phyloP scores from a whole-genome alignment of 2,888 invertebrate genomes.

The Philopedon plagiatum region DNA sequence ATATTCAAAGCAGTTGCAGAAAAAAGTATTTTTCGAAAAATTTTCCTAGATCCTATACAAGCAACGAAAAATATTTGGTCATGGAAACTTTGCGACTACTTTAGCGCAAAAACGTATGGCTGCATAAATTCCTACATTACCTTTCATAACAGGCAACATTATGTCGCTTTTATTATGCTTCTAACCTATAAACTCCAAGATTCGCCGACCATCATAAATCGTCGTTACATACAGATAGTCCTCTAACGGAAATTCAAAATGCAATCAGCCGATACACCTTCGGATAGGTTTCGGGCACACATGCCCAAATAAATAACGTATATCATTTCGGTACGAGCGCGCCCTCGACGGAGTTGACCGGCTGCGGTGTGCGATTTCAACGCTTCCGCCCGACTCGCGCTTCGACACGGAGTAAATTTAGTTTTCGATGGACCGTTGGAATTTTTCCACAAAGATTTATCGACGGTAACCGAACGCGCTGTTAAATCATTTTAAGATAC shows the following conservation, averaged over 20 bases:
- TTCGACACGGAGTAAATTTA: slow-evolving; percentile 37
- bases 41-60: too few relatives aligned
- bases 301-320: slow-evolving; percentile 45
- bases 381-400: slow-evolving; percentile 25
- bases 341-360: slow-evolving; percentile 12
- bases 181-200: slow-evolving; percentile 16
- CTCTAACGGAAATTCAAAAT: slow-evolving; percentile 45
- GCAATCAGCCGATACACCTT: slow-evolving; percentile 43
- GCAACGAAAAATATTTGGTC: too few relatives aligned
- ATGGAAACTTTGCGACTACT: too few relatives aligned
- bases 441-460: slow-evolving; percentile 46
- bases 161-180: too few relatives aligned
- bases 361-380: slow-evolving; percentile 1
- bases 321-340: slow-evolving; percentile 24
- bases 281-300: slow-evolving; percentile 40
- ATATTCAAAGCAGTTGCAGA: too few relatives aligned
- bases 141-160: too few relatives aligned
- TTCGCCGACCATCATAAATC: slow-evolving; percentile 27
- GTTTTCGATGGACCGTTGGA: slow-evolving; percentile 42
- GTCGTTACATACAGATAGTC: slow-evolving; percentile 35
- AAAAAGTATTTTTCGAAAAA: too few relatives aligned
- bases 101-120: too few relatives aligned
- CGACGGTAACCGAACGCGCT: slow-evolving; percentile 60
- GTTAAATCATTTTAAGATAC: slow-evolving; percentile 67
- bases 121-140: too few relatives aligned